Evolutionary conservation across 2,888 invertebrate genomes (phyloP), one percentile per base, ranked within the genome.

Genomic region (Drosophila austrosaltans): DNA sequence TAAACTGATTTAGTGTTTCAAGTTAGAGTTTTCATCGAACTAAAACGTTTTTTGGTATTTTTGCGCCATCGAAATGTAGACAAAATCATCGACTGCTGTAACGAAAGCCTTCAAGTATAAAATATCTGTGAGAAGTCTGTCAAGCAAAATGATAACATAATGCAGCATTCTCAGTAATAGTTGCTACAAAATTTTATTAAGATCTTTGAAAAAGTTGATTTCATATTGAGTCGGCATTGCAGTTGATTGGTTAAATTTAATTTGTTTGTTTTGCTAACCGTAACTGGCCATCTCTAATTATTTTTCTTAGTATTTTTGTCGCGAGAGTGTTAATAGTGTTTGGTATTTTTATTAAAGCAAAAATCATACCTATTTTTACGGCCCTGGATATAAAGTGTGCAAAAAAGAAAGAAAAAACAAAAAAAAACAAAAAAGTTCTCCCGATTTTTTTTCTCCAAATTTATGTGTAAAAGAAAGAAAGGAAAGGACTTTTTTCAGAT

Each of bases 351-450:
- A 40, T 40, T 40, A n/a, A 40, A 12, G 40, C n/a, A 12, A 40
- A 44, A 44, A 20, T 16, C 16, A 42, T 42, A 42, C 6, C 42
- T 40, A 16, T 42, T 42, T 42, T 42, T 42, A 16, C 42, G 42
- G 42, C 42, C 42, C 42, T 42, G 42, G 42, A 16, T 42, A 42
- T 42, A 16, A 48, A 48, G 48, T 48, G 48, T 48, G 48, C 48
- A 48, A 48, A 48, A 48, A 48, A 48, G 48, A 48, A 22, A 48
- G 48, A 48, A 48, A 48, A 48, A 48, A 48, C 48, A 12, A 48
- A 48, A 48, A 48, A 48, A 48, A 48, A 48, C 22, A 48, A 48
- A 48, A 48, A 48, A 48, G 44, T 48, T 48, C 25, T 48, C 48
- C 48, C 5, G 48, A 25, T 48, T 48, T 48, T 48, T 22, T 48